Evolutionary conservation across 2,888 invertebrate species (phyloP).

Genomic region (Orthosia gothica): DNA sequence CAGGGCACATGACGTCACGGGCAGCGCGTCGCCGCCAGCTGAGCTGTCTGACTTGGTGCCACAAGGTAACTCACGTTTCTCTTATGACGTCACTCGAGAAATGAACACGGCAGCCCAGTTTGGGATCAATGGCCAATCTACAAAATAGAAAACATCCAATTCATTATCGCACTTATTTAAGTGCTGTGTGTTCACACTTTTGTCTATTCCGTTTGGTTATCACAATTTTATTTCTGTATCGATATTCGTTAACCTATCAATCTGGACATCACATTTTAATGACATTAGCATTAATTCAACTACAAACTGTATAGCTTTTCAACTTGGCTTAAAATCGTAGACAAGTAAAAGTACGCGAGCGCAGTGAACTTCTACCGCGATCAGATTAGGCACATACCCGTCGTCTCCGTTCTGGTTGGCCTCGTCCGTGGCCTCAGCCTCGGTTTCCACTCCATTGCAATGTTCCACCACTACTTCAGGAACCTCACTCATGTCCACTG

Average conservation of each 20-base stretch:
- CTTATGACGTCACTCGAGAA: slow-evolving; percentile 90
- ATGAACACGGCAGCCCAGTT: slow-evolving; percentile 91
- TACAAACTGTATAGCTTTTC: slow-evolving; percentile 41
- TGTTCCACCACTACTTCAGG: slow-evolving; percentile 85
- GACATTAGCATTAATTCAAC: slow-evolving; percentile 30
- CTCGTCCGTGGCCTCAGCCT: slow-evolving; percentile 71
- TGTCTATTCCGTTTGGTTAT: not conserved
- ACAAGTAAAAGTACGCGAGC: slow-evolving; percentile 40
- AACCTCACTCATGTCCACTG: slow-evolving; percentile 83
- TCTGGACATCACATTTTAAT: slow-evolving; percentile 26
- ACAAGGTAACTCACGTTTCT: slow-evolving; percentile 88
- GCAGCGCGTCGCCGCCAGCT: slow-evolving; percentile 74
- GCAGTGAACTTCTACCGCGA: slow-evolving; percentile 39
- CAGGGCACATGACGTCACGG: slow-evolving; percentile 77
- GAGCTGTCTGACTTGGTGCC: slow-evolving; percentile 62
- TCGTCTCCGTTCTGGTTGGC: slow-evolving; percentile 81
- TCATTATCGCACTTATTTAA: slow-evolving; percentile 71
- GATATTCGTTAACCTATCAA: not conserved
- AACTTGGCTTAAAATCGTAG: slow-evolving; percentile 30
- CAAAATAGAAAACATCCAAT: slow-evolving; percentile 88
- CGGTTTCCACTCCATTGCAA: slow-evolving; percentile 86
- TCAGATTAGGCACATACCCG: slow-evolving; percentile 76
- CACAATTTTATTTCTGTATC: slow-evolving; percentile 19
- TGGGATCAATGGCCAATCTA: slow-evolving; percentile 91
- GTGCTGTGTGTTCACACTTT: slow-evolving; percentile 41